Base-by-base conservation (phyloP, 2,797 vertebrate genomes). In the Pampus argenteus region DNA sequence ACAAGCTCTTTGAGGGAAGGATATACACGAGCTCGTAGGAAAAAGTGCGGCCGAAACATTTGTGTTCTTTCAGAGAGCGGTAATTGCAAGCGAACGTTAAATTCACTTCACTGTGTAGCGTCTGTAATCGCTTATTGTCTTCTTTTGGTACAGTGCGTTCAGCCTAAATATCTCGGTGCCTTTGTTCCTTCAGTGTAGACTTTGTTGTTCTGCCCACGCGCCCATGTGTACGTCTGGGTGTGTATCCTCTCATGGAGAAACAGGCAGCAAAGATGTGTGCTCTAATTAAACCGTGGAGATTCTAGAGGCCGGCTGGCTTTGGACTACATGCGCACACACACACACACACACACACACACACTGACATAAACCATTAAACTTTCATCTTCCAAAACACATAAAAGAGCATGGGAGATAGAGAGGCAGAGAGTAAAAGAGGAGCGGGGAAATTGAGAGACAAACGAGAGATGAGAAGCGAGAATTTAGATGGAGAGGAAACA, bases 241-340 rank as follows among this genome's bases (percentile, higher is more conserved):
- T 40, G 73, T 47, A 18, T 62, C 34, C 63, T 65, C 69, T 74
- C 10, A 17, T 9, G 14, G 44, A 55, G 65, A 51, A 78, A 63
- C 28, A 6, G 59, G 69, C 63, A 48, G 74, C 50, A 15, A 28
- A 2, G n/a, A 45, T 45, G 62, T 47, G 45, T 20, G 47, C 79
- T 81, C 83, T 87, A 87, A 91, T 91, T 88, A 89, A 90, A 86
- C 86, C 80, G 22, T 3, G 59, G 74, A 86, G 80, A 85, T 83
- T 70, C 70, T 65, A 9, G 58, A 80, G 86, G 66, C 45, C 38
- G 17, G 71, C 20, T 47, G 45, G 71, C 63, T 54, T 59, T 28
- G 63, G 67, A 20, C 50, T 3, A 61, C 42, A 31, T 20, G 44
- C 59, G 48, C 55, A 51, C 25, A 17, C 42, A 28, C 49, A 23